phyloP scores from a whole-genome alignment of 2,888 invertebrate species.

The Didymodactylos carnosus region DNA sequence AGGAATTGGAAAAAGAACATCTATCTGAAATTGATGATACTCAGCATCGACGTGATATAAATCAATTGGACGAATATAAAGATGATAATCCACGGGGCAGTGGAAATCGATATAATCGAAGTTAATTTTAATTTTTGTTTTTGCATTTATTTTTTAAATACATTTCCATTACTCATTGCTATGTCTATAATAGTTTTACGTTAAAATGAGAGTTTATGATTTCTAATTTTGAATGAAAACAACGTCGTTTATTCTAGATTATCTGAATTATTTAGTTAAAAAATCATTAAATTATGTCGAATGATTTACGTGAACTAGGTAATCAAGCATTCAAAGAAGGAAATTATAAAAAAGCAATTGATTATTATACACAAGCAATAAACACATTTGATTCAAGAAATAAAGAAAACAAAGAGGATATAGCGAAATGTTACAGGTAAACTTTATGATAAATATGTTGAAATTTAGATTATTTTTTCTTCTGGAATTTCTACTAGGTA shows the following conservation, averaged over 20 bases:
- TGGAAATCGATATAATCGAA: slow-evolving; percentile 13
- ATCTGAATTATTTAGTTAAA: background rate
- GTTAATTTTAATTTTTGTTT: background rate
- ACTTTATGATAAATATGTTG: too few species aligned
- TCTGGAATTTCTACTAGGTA: too few species aligned
- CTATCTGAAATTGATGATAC: background rate
- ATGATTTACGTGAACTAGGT: slow-evolving; percentile 8
- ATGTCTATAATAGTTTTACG: too few species aligned
- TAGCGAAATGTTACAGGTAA: background rate
- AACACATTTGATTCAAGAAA: background rate
- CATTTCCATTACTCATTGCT: too few species aligned
- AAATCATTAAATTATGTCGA: background rate
- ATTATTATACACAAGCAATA: slow-evolving; percentile 9
- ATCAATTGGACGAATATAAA: slow-evolving; percentile 26
- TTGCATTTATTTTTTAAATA: background rate
- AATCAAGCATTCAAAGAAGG: slow-evolving; percentile 11
- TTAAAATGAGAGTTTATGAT: background rate
- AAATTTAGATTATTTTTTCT: too few species aligned
- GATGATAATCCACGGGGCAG: slow-evolving; percentile 21
- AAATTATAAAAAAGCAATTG: slow-evolving; percentile 2
- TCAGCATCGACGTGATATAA: background rate
- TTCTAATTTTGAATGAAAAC: background rate
- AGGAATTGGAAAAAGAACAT: too few species aligned
- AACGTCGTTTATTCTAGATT: background rate
- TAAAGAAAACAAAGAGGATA: background rate